A percentile compares a stretch with the other conserved stretches of the same genome.
Evolutionary conservation across 2,113 vertebrate species (phyloP).

Genomic region (Dasypus novemcinctus): DNA sequence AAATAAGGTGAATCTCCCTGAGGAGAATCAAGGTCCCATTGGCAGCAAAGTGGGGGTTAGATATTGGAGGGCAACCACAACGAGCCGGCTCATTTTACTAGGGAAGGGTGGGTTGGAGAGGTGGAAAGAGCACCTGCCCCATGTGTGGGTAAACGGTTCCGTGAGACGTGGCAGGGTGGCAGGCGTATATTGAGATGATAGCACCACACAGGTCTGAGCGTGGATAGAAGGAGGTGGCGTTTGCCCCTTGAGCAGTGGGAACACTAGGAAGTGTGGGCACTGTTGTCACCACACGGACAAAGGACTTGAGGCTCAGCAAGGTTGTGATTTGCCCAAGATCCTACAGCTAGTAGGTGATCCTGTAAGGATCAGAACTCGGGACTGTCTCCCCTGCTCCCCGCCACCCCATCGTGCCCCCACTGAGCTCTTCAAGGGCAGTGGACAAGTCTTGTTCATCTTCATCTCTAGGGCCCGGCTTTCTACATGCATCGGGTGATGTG

Average conservation of each 20-base stretch:
- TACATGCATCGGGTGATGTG: rapidly evolving
- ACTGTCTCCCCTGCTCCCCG: rapidly evolving
- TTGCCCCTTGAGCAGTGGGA: background rate
- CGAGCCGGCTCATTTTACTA: too few relatives aligned
- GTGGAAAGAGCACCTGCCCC: background rate
- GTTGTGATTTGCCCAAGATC: background rate
- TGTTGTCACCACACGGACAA: background rate
- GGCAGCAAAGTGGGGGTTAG: background rate
- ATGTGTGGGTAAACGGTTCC: too few relatives aligned
- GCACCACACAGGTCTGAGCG: background rate
- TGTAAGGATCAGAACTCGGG: too few relatives aligned
- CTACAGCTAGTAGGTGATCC: background rate
- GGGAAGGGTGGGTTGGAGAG: background rate
- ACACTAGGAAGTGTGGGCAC: background rate
- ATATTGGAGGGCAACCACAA: background rate
- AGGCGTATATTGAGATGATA: rapidly evolving
- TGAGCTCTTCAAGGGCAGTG: background rate
- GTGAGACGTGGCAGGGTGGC: background rate
- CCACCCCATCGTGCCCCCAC: too few relatives aligned
- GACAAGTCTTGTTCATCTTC: rapidly evolving
- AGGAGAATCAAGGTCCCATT: background rate
- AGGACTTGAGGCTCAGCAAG: too few relatives aligned
- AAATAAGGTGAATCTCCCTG: background rate
- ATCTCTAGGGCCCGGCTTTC: background rate
- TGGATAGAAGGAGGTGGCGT: rapidly evolving